Evolutionary conservation across 2,797 vertebrate genomes (phyloP).

Genomic region (Xenopus petersii): DNA sequence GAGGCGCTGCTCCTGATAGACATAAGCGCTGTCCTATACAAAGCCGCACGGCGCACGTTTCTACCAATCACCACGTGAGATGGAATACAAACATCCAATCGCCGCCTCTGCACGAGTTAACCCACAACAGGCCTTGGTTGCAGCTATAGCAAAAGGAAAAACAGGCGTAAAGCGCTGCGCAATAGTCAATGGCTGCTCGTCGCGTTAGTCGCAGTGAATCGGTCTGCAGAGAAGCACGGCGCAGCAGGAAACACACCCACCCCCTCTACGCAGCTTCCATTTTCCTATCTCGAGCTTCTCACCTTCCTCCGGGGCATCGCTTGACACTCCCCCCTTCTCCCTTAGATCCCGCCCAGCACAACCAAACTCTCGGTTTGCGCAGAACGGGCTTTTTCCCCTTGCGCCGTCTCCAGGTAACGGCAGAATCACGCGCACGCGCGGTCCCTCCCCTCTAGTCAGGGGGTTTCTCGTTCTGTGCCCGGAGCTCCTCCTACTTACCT

Average conservation of each 20-base stretch:
- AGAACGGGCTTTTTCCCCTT: slow-evolving; percentile 7
- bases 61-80: slow-evolving; percentile 1
- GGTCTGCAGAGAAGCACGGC: no score
- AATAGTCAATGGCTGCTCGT: neutral
- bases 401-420: slow-evolving; percentile 40
- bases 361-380: neutral
- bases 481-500: slow-evolving; percentile 1
- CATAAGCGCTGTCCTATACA: neutral
- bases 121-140: slow-evolving; percentile 31
- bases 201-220: neutral
- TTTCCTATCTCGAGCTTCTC: neutral
- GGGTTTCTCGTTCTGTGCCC: neutral
- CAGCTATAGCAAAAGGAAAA: neutral
- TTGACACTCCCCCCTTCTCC: slow-evolving; percentile 2
- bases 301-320: slow-evolving; percentile 47
- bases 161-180: neutral
- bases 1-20: slow-evolving; percentile 30
- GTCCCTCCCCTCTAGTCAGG: slow-evolving; percentile 3
- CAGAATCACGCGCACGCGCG: slow-evolving; percentile 19
- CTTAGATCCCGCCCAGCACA: neutral
- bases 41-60: neutral
- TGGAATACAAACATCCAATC: slow-evolving; percentile 6
- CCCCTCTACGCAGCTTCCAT: neutral
- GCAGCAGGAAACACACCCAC: neutral
- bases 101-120: neutral